A percentile compares a stretch with the other conserved stretches of the same genome.
These are phyloP conservation scores for Acropternis orthonyx DNA, from an alignment of 2,797 vertebrate species.

Conservation along the genomic window DNA sequence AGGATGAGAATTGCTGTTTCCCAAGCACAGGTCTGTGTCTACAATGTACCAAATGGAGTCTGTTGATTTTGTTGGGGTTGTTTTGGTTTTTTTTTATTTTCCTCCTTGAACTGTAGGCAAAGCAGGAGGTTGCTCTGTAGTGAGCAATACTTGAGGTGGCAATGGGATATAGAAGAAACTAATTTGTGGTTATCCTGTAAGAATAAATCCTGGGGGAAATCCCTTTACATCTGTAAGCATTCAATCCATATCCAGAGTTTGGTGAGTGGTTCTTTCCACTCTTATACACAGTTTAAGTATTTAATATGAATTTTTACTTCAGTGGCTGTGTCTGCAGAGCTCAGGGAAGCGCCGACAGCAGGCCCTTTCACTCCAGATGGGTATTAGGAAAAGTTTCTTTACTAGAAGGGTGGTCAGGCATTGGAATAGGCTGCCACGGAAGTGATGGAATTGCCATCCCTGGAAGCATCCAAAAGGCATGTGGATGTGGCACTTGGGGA, in stretches of 20 bases:
- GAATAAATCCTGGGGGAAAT: background rate
- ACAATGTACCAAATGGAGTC: background rate
- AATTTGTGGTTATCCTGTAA: background rate
- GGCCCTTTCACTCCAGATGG: background rate
- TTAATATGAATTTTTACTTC: background rate
- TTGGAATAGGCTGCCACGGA: background rate
- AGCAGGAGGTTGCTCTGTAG: background rate
- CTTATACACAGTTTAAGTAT: rapidly evolving
- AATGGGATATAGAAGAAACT: background rate
- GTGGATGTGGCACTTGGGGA: background rate
- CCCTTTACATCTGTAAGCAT: background rate
- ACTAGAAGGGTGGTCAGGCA: background rate
- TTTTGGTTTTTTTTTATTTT: rapidly evolving
- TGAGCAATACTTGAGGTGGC: background rate
- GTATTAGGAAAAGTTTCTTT: background rate
- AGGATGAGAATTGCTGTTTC: background rate
- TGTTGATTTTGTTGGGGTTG: background rate
- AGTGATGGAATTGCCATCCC: background rate
- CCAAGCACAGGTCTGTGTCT: background rate
- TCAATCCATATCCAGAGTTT: background rate
- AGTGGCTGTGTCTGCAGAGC: background rate
- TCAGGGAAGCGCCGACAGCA: background rate
- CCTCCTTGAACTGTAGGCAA: background rate
- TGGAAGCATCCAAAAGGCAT: rapidly evolving
- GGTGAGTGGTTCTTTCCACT: background rate